These are phyloP conservation scores for Troglohyphantes excavatus DNA, from an alignment of 2,888 invertebrate genomes.

Conservation along the genomic window DNA sequence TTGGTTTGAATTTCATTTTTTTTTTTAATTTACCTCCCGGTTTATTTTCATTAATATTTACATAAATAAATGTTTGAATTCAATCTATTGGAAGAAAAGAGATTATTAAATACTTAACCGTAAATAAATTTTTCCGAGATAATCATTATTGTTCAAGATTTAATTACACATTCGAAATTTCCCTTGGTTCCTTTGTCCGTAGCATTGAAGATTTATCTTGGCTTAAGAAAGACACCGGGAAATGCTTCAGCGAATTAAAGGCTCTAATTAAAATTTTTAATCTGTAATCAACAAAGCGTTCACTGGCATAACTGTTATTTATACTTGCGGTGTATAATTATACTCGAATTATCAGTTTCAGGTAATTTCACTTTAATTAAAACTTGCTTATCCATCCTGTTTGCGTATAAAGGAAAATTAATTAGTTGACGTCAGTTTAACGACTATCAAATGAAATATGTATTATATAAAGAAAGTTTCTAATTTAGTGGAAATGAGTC, in stretches of 20 bases:
- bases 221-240: conserved; percentile 12
- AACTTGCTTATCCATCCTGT: background rate
- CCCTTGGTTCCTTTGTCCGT: background rate
- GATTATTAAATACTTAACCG: background rate
- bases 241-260: background rate
- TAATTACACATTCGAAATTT: conserved; percentile 8
- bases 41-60: too few relatives aligned
- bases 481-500: too few relatives aligned
- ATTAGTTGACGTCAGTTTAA: background rate
- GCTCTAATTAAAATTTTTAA: conserved; percentile 36
- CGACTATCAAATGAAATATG: background rate
- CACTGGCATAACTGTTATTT: conserved; percentile 15
- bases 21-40: too few relatives aligned
- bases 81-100: too few relatives aligned
- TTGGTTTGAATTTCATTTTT: too few relatives aligned
- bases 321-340: conserved; percentile 13
- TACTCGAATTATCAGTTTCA: conserved; percentile 11
- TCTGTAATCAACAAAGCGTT: conserved; percentile 30
- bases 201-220: background rate
- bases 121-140: conserved; percentile 3
- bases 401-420: background rate
- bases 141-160: conserved; percentile 3
- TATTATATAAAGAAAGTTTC: background rate
- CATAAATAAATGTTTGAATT: too few relatives aligned
- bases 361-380: conserved; percentile 31